Base-by-base conservation (phyloP, 2,888 invertebrate genomes). In the Salticus scenicus region DNA sequence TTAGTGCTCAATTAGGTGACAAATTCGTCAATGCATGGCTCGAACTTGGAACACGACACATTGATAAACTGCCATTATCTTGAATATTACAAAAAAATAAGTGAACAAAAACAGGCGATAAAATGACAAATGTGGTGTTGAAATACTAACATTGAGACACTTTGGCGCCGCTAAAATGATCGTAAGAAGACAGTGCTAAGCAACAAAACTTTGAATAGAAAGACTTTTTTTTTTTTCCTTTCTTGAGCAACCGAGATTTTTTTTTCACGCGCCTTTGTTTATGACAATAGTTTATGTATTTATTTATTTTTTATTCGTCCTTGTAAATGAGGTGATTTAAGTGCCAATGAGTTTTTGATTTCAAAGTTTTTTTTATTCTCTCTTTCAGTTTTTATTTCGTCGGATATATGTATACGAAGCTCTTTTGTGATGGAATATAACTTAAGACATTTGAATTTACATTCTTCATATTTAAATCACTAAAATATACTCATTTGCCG, bases 101-200 rank as follows among this genome's bases (percentile, higher is more conserved):
- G n/a, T 69, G 33, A 63, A 30, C 47, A 30, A 30, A 20, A 20
- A 42, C n/a, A 72, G 57, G 83, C 83, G 83, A 77, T 77, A 83
- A 83, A 83, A 64, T 77, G 77, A 83, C 83, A 83, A 83, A 83
- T 83, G 83, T 83, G 77, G 83, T 83, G 83, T 73, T 51, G 83
- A 83, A 83, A 77, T 77, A 37, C 69, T 41, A 37, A 24, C 74
- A 42, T 67, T 76, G 72, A 83, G 83, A 83, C 83, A 83, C 64
- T 51, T 41, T 66, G 83, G 83, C 76, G 83, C 83, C 83, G 27
- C 47, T 76, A 41, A 77, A 83, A 83, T 67, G 77, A 72, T 76
- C 66, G 33, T 70, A 47, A 67, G 57, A 66, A 64, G 37, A 81
- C 74, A 63, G n/a, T 63, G 41, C 33, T 76, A 72, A 57, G 70